These are phyloP conservation scores for Hippopotamus amphibius DNA, from an alignment of 2,113 vertebrate species.

Conservation along the genomic window DNA sequence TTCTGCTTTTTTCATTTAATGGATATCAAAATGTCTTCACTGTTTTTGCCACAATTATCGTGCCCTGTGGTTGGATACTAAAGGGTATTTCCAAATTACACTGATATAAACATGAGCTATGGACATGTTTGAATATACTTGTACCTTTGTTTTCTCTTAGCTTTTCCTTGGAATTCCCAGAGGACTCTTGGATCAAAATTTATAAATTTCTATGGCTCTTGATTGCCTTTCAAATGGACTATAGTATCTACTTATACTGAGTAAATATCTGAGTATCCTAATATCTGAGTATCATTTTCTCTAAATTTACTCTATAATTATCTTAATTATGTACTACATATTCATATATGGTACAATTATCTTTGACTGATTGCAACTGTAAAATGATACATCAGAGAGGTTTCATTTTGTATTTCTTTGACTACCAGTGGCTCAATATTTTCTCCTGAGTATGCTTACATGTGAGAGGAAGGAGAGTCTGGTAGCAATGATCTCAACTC, in stretches of 20 bases:
- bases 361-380: not conserved
- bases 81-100: constrained; percentile 37
- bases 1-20: not conserved
- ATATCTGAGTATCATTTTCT: not conserved
- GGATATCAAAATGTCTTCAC: not conserved
- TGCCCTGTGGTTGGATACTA: not conserved
- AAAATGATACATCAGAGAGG: not conserved
- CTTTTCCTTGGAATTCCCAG: constrained; percentile 52
- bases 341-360: not conserved
- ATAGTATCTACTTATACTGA: not conserved
- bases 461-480: not conserved
- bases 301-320: not conserved
- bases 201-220: not conserved
- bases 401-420: not conserved
- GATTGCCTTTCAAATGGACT: not conserved
- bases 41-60: not conserved
- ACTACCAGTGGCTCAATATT: not conserved
- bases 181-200: not conserved
- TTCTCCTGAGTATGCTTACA: not conserved
- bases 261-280: not conserved
- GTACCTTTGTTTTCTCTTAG: not conserved
- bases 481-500: not conserved
- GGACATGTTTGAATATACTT: not conserved
- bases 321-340: not conserved
- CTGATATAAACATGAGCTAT: not conserved